Evolutionary conservation across 2,113 vertebrate species (phyloP).

Genomic region (Mellivora capensis): DNA sequence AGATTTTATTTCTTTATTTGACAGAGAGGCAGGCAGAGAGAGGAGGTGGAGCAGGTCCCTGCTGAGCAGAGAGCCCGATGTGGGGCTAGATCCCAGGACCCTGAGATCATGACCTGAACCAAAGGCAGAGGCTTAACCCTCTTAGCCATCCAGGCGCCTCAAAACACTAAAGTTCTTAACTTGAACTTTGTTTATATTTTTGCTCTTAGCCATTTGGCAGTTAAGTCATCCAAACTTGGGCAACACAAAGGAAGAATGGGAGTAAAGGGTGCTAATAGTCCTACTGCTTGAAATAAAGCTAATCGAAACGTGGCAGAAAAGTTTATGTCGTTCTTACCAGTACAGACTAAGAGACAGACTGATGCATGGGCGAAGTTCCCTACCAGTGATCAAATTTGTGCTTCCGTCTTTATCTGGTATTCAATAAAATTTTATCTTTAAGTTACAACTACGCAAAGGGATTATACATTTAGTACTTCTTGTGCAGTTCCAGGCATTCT

Average conservation of each 20-base stretch:
- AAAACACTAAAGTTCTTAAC: not conserved
- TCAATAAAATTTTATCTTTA: constrained; percentile 7
- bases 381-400: not conserved
- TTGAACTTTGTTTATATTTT: constrained; percentile 41
- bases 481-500: not conserved
- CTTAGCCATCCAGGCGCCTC: not conserved
- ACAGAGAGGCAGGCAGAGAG: too few species aligned
- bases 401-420: not conserved
- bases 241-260: not conserved
- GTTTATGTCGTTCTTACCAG: not conserved
- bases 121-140: too few species aligned
- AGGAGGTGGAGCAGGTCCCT: too few species aligned
- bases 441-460: not conserved
- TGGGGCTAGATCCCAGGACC: rapidly evolving
- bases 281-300: not conserved
- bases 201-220: not conserved
- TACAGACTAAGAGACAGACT: not conserved
- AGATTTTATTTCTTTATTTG: too few species aligned
- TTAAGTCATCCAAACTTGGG: not conserved
- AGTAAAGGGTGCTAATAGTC: not conserved
- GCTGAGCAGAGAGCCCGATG: too few species aligned
- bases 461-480: not conserved
- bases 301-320: not conserved
- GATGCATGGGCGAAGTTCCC: not conserved
- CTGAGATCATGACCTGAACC: too few species aligned